These are phyloP conservation scores for Metopolophium dirhodum DNA, from an alignment of 1,140 invertebrate species.

Conservation along the genomic window DNA sequence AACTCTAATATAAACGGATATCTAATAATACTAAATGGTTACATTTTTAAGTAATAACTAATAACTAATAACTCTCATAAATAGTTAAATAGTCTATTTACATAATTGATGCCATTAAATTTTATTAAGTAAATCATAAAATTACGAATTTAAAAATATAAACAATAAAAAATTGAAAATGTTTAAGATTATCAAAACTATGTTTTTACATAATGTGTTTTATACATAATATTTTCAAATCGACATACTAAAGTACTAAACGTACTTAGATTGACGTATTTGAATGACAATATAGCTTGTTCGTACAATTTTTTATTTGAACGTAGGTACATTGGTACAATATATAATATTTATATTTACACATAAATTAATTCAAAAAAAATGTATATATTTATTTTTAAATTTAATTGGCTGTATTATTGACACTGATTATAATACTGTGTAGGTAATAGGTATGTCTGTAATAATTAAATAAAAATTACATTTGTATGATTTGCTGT, in stretches of 20 bases:
- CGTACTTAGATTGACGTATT: not conserved
- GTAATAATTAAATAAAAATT: not conserved
- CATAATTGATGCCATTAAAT: not conserved
- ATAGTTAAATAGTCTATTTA: not conserved
- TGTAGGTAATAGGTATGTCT: not conserved
- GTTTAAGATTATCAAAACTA: not conserved
- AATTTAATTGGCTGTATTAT: not conserved
- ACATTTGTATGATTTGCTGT: not conserved
- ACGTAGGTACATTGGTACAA: not conserved
- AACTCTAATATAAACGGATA: constrained; percentile 19
- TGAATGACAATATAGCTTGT: not conserved
- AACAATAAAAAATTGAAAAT: not conserved
- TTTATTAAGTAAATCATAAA: not conserved
- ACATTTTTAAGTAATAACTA: not conserved
- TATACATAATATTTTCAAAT: not conserved
- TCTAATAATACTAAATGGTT: not conserved
- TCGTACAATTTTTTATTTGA: not conserved
- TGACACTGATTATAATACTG: not conserved
- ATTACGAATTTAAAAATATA: not conserved
- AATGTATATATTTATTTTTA: not conserved
- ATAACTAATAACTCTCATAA: not conserved
- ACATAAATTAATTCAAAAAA: no score
- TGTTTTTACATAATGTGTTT: not conserved
- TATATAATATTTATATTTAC: no score
- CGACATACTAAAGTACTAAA: not conserved